phyloP scores from a whole-genome alignment of 2,113 vertebrate genomes.

The Bothrops jararaca region DNA sequence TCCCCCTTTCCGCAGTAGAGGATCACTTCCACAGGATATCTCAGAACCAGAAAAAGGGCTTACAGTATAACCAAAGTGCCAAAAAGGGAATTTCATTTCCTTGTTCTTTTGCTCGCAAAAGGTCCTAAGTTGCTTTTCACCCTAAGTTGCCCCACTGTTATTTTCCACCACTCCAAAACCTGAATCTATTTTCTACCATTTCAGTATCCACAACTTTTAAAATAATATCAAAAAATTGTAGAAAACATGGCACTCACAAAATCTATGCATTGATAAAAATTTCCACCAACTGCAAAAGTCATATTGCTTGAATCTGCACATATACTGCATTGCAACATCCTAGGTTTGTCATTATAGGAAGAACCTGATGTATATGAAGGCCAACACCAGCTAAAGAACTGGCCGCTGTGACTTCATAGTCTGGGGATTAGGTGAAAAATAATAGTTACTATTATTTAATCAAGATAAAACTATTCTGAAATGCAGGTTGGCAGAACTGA shows the following conservation, averaged over 20 bases:
- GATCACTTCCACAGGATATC: neutral
- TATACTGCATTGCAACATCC: neutral
- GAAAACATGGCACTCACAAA: neutral
- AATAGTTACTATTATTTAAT: too few relatives aligned
- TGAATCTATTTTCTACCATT: neutral
- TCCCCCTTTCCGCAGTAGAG: neutral
- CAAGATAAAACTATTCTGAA: constrained; percentile 19
- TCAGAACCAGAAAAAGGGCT: neutral
- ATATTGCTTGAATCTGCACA: neutral
- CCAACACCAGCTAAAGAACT: neutral
- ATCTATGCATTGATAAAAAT: neutral
- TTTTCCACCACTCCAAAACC: neutral
- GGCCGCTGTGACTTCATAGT: neutral
- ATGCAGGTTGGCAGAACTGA: constrained; percentile 57
- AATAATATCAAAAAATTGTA: neutral
- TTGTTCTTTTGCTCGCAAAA: neutral
- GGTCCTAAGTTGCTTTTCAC: neutral
- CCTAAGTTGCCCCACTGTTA: neutral
- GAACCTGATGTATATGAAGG: neutral
- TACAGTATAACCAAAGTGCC: neutral
- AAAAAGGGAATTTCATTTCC: neutral
- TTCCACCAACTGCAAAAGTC: neutral
- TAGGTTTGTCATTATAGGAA: neutral
- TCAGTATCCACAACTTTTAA: constrained; percentile 24
- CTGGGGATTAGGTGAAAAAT: neutral